Evolutionary conservation across 1,140 invertebrate genomes (phyloP).

Genomic region (Leptinotarsa defecta): DNA sequence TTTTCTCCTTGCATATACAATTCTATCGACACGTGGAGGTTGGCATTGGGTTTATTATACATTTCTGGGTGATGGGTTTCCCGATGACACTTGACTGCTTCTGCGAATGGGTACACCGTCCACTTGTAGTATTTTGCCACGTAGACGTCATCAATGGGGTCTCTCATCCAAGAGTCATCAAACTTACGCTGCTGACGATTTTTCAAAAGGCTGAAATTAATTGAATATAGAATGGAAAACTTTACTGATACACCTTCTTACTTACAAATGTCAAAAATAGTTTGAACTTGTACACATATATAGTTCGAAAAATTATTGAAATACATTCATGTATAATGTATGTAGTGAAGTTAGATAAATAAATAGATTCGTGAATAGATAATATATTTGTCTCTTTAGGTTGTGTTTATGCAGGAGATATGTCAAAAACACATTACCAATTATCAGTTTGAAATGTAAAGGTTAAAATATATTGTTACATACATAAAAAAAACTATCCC

Average conservation of each 20-base stretch:
- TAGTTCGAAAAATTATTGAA: too few relatives aligned
- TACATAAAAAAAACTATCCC: too few relatives aligned
- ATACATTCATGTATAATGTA: too few relatives aligned
- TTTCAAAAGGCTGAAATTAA: constrained; percentile 34
- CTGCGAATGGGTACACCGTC: constrained; percentile 68
- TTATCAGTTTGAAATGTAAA: too few relatives aligned
- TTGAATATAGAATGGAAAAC: not conserved
- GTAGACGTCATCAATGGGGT: constrained; percentile 71
- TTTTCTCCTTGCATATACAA: constrained; percentile 72
- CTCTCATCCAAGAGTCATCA: constrained; percentile 63
- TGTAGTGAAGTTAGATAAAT: too few relatives aligned
- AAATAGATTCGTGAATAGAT: too few relatives aligned
- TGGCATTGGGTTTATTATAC: constrained; percentile 70
- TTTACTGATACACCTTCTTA: too few relatives aligned
- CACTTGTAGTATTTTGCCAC: constrained; percentile 64
- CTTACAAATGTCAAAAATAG: too few relatives aligned
- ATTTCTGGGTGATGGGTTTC: constrained; percentile 79
- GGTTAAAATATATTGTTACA: too few relatives aligned
- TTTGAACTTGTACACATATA: constrained; percentile 12
- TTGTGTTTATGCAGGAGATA: too few relatives aligned
- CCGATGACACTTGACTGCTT: constrained; percentile 74
- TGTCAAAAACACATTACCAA: too few relatives aligned
- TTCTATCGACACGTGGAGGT: constrained; percentile 69
- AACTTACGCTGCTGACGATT: constrained; percentile 49
- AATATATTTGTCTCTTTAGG: too few relatives aligned